Evolutionary conservation across 2,888 invertebrate species (phyloP), one percentile per base, ranked within the genome.

Genomic region (Charanyca ferruginea): DNA sequence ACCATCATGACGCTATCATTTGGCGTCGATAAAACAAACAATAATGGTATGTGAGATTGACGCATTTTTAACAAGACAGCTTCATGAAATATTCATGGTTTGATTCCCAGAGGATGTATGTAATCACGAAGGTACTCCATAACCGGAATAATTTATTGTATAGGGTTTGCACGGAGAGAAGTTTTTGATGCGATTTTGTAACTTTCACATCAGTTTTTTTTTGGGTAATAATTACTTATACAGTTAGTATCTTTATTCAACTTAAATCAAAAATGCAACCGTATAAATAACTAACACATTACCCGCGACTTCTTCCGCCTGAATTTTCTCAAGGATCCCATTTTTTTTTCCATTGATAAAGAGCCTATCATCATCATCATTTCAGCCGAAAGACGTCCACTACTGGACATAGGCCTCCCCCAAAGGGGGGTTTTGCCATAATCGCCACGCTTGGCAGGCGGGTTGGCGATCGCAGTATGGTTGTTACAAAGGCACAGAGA

Each of bases 61-160:
- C 90, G 94, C 89, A 89, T 91, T 91, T 93, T 94, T 94, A 94
- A 94, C 94, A 92, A 94, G 94, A 85, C 87, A 73, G 55, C 66
- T 86, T 91, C 90, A 93, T 94, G 91, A 73, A 91, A 90, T 91
- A 93, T 94, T 87, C 94, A 94, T 93, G 88, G 79, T 78, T 69
- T 59, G 78, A 62, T 73, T 73, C 66, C 77, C 83, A 83, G 85
- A 90, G 92, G 93, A 92, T 91, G 90, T 87, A 79, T 87, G 89
- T 91, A 92, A 93, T 93, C 93, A 93, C 90, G 90, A 84, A 78
- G 73, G 74, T 77, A 81, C 84, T 77, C 74, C 77, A 83, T 87
- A 87, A 86, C 84, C 74, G 79, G 80, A 74, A 86, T 84, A 78
- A 81, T 83, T 81, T 79, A 77, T n/a, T n/a, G n/a, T 77, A 54